Evolutionary conservation across 1,140 invertebrate species (phyloP).

Genomic region (Tyrophagus putrescentiae): DNA sequence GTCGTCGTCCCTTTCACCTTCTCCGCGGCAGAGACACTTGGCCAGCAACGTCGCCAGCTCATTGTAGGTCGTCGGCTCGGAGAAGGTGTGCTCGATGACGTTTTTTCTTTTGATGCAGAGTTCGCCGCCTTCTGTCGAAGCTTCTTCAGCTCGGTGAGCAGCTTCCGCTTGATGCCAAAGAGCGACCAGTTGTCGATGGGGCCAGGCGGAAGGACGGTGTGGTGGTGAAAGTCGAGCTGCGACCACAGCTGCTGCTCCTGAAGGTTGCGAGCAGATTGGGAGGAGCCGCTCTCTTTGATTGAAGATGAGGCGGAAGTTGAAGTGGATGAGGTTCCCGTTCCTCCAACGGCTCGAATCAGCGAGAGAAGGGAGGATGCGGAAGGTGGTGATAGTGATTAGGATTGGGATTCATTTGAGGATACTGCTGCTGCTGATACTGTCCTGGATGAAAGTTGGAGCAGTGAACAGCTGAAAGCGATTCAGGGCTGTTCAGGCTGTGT

Average conservation of each 20-base stretch:
- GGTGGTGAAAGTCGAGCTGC: slow-evolving; percentile 2
- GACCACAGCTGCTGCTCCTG: neutral
- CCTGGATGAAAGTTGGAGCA: no score
- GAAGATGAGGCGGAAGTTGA: no score
- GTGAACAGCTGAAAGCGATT: no score
- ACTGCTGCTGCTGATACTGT: no score
- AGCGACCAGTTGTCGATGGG: slow-evolving; percentile 14
- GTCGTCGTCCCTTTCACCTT: neutral
- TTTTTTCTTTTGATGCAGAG: neutral
- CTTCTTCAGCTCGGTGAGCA: neutral
- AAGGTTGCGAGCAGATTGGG: neutral
- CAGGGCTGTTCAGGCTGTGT: no score
- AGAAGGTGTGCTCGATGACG: neutral
- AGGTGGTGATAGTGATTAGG: no score
- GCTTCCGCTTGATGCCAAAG: slow-evolving; percentile 10
- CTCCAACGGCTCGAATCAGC: no score
- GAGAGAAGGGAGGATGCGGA: no score
- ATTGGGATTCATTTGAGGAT: no score
- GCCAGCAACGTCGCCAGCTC: neutral
- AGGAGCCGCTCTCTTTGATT: neutral
- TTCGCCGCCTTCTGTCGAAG: neutral
- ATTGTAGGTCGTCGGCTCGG: neutral
- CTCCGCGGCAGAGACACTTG: neutral
- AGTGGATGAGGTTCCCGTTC: no score
- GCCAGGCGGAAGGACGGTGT: slow-evolving; percentile 3